Percentiles rank a stretch among this genome's conserved stretches.
Evolutionary conservation across 2,888 invertebrate genomes (phyloP).

Genomic region (Aphodius granarius): DNA sequence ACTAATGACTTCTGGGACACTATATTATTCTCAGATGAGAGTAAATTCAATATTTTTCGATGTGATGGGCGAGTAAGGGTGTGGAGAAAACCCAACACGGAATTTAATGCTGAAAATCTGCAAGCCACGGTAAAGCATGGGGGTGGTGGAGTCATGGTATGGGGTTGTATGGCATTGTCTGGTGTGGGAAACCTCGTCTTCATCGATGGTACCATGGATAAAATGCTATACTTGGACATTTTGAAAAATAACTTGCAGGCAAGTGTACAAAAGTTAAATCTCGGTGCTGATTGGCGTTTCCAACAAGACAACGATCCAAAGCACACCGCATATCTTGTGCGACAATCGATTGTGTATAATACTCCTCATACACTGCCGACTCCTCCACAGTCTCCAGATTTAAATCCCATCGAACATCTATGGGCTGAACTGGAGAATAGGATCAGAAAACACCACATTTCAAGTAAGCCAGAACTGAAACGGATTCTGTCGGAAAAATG

Average conservation of each 20-base stretch:
- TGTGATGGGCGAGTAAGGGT: conserved; percentile 12
- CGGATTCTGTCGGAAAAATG: background rate
- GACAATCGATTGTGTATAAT: background rate
- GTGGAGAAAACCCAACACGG: conserved; percentile 1
- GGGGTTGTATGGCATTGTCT: conserved; percentile 6
- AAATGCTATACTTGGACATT: conserved; percentile 1
- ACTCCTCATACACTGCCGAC: background rate
- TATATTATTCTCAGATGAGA: conserved; percentile 5
- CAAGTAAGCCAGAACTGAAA: conserved; percentile 3
- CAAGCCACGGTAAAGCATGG: conserved; percentile 11
- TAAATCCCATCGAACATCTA: conserved; percentile 8
- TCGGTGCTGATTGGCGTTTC: background rate
- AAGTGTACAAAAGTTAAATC: background rate
- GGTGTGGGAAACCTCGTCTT: conserved; percentile 6
- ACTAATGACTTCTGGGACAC: background rate
- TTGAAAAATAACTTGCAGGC: background rate
- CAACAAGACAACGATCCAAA: background rate
- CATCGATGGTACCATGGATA: background rate
- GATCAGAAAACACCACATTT: conserved; percentile 7
- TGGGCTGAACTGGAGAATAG: conserved; percentile 7
- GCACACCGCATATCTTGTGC: background rate
- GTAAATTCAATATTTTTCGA: conserved; percentile 7
- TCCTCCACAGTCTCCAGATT: conserved; percentile 1
- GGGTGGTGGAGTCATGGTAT: background rate
- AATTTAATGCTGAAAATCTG: conserved; percentile 2